Percentiles rank a stretch among this genome's conserved stretches.
These are phyloP conservation scores for Echinops telfairi DNA, from an alignment of 2,113 vertebrate species.

Conservation along the genomic window DNA sequence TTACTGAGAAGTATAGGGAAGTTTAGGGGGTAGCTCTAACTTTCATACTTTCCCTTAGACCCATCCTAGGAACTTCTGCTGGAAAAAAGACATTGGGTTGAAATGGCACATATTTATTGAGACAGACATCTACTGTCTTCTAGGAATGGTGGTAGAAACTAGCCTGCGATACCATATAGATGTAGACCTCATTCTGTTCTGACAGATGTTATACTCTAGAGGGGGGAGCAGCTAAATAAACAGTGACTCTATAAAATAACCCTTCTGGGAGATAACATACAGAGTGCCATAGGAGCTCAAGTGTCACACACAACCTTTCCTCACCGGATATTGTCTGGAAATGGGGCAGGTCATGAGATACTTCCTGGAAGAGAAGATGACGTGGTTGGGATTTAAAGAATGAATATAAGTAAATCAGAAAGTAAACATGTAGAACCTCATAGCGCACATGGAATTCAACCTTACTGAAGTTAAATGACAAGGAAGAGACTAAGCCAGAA, in stretches of 20 bases:
- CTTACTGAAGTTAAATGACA: background rate
- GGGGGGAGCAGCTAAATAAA: background rate
- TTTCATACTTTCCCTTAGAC: background rate
- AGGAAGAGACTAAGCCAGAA: background rate
- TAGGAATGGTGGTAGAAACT: background rate
- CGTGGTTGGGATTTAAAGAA: background rate
- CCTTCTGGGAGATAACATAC: background rate
- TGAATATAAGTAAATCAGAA: background rate
- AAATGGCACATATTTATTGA: constrained; percentile 18
- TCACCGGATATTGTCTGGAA: background rate
- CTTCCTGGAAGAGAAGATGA: background rate
- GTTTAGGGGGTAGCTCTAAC: background rate
- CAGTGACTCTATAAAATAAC: background rate
- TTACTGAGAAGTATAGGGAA: background rate
- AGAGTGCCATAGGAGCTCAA: background rate
- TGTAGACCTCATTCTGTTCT: background rate
- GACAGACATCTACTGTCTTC: background rate
- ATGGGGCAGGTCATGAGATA: background rate
- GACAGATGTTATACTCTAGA: background rate
- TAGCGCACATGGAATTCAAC: background rate
- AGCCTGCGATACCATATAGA: background rate
- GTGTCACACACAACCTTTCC: background rate
- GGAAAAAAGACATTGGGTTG: background rate
- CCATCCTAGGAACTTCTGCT: background rate
- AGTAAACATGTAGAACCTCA: background rate